These are phyloP conservation scores for Ichneumoninae sp. DNA, from an alignment of 2,888 invertebrate genomes.

Conservation along the genomic window DNA sequence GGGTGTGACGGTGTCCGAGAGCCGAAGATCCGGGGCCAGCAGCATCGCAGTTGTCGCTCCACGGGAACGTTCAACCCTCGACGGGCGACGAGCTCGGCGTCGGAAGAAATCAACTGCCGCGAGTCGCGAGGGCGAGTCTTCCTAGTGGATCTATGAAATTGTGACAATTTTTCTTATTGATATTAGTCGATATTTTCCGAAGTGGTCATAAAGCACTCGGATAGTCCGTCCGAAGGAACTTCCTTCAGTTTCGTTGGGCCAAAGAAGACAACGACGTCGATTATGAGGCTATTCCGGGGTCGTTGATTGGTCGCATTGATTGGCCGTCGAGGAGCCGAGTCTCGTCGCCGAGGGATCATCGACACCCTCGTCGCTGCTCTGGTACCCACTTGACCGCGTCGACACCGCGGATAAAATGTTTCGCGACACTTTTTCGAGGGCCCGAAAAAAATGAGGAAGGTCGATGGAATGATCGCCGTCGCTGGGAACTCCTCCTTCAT, in stretches of 20 bases:
- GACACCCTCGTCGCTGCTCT: not conserved
- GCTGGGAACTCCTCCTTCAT: conserved; percentile 17
- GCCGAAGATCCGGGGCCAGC: too few species aligned
- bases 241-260: not conserved
- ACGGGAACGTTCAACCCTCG: not conserved
- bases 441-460: conserved; percentile 74
- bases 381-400: not conserved
- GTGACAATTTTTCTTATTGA: not conserved
- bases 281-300: not conserved
- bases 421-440: conserved; percentile 71
- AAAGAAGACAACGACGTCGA: too few species aligned
- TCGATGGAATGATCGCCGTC: not conserved
- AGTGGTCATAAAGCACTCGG: not conserved
- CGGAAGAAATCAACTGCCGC: not conserved
- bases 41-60: not conserved
- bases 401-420: conserved; percentile 53
- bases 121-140: not conserved
- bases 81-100: not conserved
- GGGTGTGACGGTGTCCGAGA: not conserved
- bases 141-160: not conserved
- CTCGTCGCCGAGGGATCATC: not conserved
- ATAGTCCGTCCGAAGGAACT: not conserved
- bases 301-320: not conserved
- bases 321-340: not conserved
- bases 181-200: not conserved